Base-by-base conservation (phyloP, 2,797 vertebrate species). In the Masticophis lateralis region DNA sequence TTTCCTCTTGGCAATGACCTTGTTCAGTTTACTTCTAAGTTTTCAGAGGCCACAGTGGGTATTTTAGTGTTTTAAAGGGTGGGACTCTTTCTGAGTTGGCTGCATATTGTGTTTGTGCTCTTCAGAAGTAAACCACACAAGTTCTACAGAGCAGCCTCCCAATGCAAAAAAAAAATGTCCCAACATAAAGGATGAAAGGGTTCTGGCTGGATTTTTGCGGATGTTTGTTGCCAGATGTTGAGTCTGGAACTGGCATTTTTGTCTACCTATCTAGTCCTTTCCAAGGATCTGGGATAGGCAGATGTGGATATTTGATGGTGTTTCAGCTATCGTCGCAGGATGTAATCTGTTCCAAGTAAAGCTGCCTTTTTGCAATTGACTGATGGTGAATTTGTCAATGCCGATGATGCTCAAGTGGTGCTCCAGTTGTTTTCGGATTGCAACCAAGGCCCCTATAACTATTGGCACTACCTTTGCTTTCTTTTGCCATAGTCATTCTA, bases 71-170 rank as follows among this genome's bases (percentile, higher is more conserved):
- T 20, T 94, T 94, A 1, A 83, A 60, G 27, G 57, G 32, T 28
- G 32, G 89, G 55, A 3, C 32, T 91, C 94, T 63, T 18, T 89
- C 16, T 93, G 20, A 94, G 11, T 61, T 95, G 91, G 57, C 69
- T 87, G 88, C 86, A 37, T 32, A 18, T 92, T 94, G 11, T 69
- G 60, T 90, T 59, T 94, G n/a, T 93, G 83, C 86, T 91, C 79
- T 88, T 88, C 0, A 92, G 89, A 93, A 96, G 61, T 55, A 63
- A 91, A 69, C 27, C 51, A 27, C 57, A 86, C 74, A 86, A 22
- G 60, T 13, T 90, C 20, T 12, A 18, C 69, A 88, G 53, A 90
- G 8, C n/a, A 91, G 69, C 7, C 5, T 28, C 56, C 16, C 53
- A 25, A 32, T n/a, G 37, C 32, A 27, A 43, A 59, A 59, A 57